Base-by-base conservation (phyloP, 53 echinoderm and acorn worm genomes). In the Luidia sarsii region DNA sequence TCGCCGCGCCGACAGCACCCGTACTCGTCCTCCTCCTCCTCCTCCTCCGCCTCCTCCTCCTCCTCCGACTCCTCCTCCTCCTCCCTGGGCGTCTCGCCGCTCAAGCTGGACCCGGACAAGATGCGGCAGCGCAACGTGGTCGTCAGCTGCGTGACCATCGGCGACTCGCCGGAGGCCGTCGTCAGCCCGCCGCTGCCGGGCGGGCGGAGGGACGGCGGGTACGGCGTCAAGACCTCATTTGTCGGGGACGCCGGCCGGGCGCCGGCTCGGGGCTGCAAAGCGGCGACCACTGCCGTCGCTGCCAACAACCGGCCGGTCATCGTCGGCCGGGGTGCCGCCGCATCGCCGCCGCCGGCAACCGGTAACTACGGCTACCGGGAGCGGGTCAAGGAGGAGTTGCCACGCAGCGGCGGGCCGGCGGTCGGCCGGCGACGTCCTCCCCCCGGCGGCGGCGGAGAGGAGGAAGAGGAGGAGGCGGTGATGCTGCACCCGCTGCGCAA, bases 141-240 rank as follows among this genome's bases (percentile, higher is more conserved):
- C 10, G 87, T 91, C 33, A 96, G 93, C 46, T 96, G 93, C 34
- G 94, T 99, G 3, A 99, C 99, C 38, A 93, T 99, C 60, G 68
- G 81, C 1, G 99, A 99, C 83, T 94, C 87, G 19, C 99, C 99
- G 2, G 91, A 93, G 35, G 73, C 53, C 1, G n/a, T n/a, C n/a
- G n/a, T n/a, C n/a, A 82, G 82, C 34, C 82, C 87, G 1, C 65
- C 34, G 33, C 77, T 27, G 31, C 30, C 48, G 19, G 31, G 30
- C 7, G 56, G 50, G 34, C 41, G 41, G 6, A 32, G 25, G 19
- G 57, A 68, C 5, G 48, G 48, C 19, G 46, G 61, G 8, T 77
- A 77, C 54, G 23, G 72, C 4, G 64, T 51, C 16, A 85, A 85
- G 25, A 65, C 43, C 10, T 24, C 60, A 15, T 72, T 55, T 39